Evolutionary conservation across 2,797 vertebrate genomes (phyloP), one percentile per base, ranked within the genome.

Genomic region (Rhynchotus rufescens): DNA sequence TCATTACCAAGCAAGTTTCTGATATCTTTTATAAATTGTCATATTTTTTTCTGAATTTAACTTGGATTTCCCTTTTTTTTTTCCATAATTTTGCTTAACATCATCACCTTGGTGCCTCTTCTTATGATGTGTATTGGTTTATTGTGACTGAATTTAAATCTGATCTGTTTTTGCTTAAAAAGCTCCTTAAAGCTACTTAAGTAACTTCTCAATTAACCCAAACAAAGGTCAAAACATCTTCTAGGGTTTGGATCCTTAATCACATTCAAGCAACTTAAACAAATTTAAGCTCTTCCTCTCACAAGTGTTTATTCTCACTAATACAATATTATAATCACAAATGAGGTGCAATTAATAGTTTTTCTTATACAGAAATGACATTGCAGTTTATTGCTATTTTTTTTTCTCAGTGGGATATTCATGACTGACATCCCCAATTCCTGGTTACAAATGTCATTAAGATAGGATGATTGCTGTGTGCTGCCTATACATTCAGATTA

Each of bases 81-180:
- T 51, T 51, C 20, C 11, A n/a, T 12, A 73, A 9, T 56, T 86
- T 89, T 80, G 21, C 60, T 71, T 64, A 52, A 5, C 12, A 67
- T 4, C 6, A n/a, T 68, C 9, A 2, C 3, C 12, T 66, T 85
- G 15, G 7, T 86, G 6, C 5, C 86, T 54, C 42, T 77, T 91
- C 52, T 3, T 16, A 36, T 0, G 0, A 42, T 20, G 20, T 32
- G 38, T 20, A n/a, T 45, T 52, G 9, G 11, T 36, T 90, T 0
- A 1, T 25, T 4, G n/a, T 76, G 79, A 57, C 5, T 76, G 11
- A 79, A 86, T 86, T 91, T 77, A 84, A 84, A 61, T 52, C 28
- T 77, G 47, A 82, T 10, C 19, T 21, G 61, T 82, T 90, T 89
- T 94, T 65, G 49, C 57, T 82, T 60, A 51, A 84, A 10, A 36